Base-by-base conservation (phyloP, 2,113 vertebrate genomes). In the Tachuris rubrigastra region DNA sequence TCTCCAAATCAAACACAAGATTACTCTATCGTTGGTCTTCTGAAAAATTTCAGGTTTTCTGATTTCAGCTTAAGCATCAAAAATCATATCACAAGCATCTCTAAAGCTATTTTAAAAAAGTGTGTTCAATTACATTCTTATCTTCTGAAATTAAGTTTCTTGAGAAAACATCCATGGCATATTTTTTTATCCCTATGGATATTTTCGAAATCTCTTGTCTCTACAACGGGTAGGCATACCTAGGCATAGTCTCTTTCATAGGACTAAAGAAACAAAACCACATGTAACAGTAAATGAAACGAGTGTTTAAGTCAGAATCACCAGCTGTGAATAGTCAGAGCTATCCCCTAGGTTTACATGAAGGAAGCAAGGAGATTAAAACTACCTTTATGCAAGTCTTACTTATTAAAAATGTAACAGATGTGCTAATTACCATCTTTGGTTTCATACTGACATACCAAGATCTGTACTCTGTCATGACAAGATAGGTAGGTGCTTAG, bases 1-100 rank as follows among this genome's bases (percentile, higher is more conserved):
- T 65, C 8, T 52, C 6, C 0, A 0, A 86, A 13, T 41, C 25
- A 73, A 85, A 76, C 28, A 55, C 10, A 62, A 10, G 20, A 19
- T 50, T 74, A 65, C 15, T 52, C 11, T 4, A 28, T 56, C 53
- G 62, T 24, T 35, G 65, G 14, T 39, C 28, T 59, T 67, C 37
- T 31, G 4, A 22, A 59, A n/a, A 7, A 53, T 14, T 68, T 84
- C 23, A 76, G 33, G 8, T 5, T 18, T 63, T 76, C 22, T 73
- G 1, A 65, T 50, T 72, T 35, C 19, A 81, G 33, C 10, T 46
- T 37, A 80, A 73, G 25, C 20, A 55, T 65, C 42, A 80, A 80
- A 53, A 80, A 44, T 28, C 1, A 3, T 49, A 62, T 24, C 14
- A 56, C 6, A 71, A 24, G 4, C 11, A 14, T 68, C 35, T 23